phyloP scores from a whole-genome alignment of 2,797 vertebrate genomes.

The Sebastes cheni region DNA sequence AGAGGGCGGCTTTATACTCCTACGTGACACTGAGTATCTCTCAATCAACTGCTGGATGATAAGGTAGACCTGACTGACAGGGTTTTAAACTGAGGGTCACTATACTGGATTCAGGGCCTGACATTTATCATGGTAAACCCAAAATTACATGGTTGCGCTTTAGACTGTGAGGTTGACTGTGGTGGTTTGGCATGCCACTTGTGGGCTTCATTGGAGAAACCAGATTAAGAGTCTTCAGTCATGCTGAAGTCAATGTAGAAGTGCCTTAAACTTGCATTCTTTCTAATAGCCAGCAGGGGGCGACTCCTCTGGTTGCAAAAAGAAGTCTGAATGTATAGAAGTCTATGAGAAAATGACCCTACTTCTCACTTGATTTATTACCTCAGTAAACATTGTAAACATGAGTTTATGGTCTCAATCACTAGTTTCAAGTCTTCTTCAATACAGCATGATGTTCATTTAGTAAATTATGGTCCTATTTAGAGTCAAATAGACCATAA shows the following conservation, averaged over 20 bases:
- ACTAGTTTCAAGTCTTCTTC: fast-evolving
- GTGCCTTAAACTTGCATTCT: neutral
- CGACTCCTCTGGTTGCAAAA: neutral
- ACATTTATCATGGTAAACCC: conserved; percentile 48
- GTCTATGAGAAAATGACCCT: neutral
- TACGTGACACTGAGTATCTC: conserved; percentile 65
- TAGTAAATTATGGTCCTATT: too few species aligned
- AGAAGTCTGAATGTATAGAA: neutral
- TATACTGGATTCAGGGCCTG: conserved; percentile 9
- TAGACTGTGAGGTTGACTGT: conserved; percentile 16
- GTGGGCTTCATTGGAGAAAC: conserved; percentile 21
- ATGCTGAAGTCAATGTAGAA: neutral
- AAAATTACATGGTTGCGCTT: conserved; percentile 49
- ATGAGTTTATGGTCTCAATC: neutral
- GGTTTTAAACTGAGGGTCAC: conserved; percentile 49
- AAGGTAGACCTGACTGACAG: conserved; percentile 66
- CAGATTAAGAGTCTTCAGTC: neutral
- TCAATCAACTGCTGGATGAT: conserved; percentile 53
- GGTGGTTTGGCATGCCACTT: conserved; percentile 18
- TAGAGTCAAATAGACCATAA: too few species aligned
- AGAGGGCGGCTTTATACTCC: conserved; percentile 55
- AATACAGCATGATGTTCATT: too few species aligned
- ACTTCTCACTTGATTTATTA: neutral
- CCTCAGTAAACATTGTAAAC: neutral
- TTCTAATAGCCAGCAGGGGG: neutral